Base-by-base conservation (phyloP, 2,113 vertebrate species). In the Paedocypris sp. region DNA sequence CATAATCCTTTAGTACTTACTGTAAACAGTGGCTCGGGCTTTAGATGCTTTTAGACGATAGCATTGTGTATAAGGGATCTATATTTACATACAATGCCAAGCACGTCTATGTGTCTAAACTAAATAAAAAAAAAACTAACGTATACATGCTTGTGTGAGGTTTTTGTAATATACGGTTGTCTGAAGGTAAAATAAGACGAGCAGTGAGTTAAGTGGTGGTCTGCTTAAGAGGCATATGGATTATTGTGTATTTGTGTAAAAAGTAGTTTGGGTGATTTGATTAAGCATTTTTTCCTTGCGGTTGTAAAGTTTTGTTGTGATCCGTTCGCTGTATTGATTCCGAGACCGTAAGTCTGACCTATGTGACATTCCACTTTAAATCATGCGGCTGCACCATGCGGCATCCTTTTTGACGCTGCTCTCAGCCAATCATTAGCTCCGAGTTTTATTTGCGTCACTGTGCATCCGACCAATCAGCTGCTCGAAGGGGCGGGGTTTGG, bases 281-380 rank as follows among this genome's bases (percentile, higher is more conserved):
- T n/a, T n/a, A n/a, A n/a, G n/a, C n/a, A n/a, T n/a, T n/a, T n/a
- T n/a, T n/a, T n/a, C n/a, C n/a, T n/a, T n/a, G n/a, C n/a, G n/a
- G n/a, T n/a, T n/a, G n/a, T n/a, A n/a, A n/a, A n/a, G n/a, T n/a
- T n/a, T n/a, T n/a, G n/a, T n/a, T n/a, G n/a, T n/a, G n/a, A n/a
- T n/a, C n/a, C n/a, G n/a, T n/a, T n/a, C n/a, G n/a, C n/a, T n/a
- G n/a, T n/a, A n/a, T n/a, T n/a, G n/a, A n/a, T n/a, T n/a, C n/a
- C n/a, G 74, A 76, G 75, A 78, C 70, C 35, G 69, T 36, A 66
- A 74, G 74, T 77, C 77, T 81, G 73, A 69, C 75, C 77, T 26
- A 59, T 71, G 67, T 77, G 80, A 76, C 79, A 77, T 82, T 81
- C 75, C 82, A 77, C 83, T 86, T 86, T 83, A 87, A 85, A 86